Conservation (phyloP, 2,888 invertebrate species). For the Lasioglossum vierecki region DNA sequence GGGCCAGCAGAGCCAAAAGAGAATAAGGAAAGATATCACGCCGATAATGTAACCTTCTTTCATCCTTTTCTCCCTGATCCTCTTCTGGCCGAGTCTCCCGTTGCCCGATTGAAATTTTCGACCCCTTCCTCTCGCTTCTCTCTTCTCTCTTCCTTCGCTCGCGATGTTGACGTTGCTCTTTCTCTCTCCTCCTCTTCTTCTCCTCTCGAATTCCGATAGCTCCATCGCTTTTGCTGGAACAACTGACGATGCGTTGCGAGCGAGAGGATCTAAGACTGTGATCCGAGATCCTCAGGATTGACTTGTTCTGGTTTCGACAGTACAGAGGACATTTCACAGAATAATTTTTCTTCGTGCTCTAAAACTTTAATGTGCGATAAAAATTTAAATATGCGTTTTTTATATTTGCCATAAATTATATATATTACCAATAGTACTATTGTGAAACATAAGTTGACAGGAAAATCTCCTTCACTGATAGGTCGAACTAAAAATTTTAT, state of each 20-base stretch:
- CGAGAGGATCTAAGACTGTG: not conserved
- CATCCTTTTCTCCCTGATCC: slow-evolving; percentile 58
- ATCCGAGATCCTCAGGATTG: not conserved
- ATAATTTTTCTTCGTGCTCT: not conserved
- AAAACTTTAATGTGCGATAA: too few relatives aligned
- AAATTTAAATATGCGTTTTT: too few relatives aligned
- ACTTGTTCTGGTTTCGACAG: not conserved
- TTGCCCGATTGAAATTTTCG: slow-evolving; percentile 28
- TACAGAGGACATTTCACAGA: not conserved
- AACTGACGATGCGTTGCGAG: not conserved
- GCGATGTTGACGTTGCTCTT: not conserved
- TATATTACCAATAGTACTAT: too few relatives aligned
- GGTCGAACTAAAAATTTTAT: too few relatives aligned
- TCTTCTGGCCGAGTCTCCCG: slow-evolving; percentile 15
- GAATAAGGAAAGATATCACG: slow-evolving; percentile 66
- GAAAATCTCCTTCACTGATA: too few relatives aligned
- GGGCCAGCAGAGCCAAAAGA: slow-evolving; percentile 43
- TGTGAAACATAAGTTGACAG: too few relatives aligned
- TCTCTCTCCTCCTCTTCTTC: not conserved
- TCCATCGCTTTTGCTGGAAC: not conserved
- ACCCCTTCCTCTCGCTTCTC: not conserved
- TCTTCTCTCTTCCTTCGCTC: not conserved
- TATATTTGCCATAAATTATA: too few relatives aligned
- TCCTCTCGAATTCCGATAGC: slow-evolving; percentile 1
- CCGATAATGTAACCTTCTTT: slow-evolving; percentile 63